Percentiles rank a stretch among this genome's conserved stretches.
phyloP scores from a whole-genome alignment of 2,888 invertebrate genomes.

The Myopa testacea region DNA sequence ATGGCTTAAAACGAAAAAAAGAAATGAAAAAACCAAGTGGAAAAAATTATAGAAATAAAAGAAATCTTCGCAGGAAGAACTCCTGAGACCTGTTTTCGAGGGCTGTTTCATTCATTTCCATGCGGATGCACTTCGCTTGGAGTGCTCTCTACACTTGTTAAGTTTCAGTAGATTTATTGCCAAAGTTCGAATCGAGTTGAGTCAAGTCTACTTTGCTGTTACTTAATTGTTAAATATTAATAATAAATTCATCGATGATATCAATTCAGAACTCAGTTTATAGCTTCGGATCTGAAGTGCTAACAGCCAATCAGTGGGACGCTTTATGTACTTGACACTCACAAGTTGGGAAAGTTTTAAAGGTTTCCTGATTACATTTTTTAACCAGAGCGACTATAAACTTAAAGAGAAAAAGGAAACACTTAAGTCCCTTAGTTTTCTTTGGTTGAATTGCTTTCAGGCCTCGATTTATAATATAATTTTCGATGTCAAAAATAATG shows the following conservation, averaged over 20 bases:
- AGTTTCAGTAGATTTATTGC: constrained; percentile 31
- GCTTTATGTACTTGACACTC: not conserved
- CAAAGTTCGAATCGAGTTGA: constrained; percentile 19
- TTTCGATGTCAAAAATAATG: no score
- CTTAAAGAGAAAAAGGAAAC: not conserved
- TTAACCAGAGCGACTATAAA: no score
- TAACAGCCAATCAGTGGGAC: not conserved
- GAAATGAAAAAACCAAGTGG: not conserved
- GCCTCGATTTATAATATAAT: no score
- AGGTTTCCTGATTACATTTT: not conserved
- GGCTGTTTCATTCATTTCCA: constrained; percentile 16
- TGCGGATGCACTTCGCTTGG: not conserved
- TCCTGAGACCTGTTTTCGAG: not conserved
- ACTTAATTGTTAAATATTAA: constrained; percentile 34
- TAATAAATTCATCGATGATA: constrained; percentile 35
- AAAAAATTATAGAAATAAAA: constrained; percentile 1
- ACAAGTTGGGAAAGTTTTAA: not conserved
- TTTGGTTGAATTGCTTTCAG: no score
- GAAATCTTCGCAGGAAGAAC: not conserved
- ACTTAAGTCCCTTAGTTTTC: not conserved
- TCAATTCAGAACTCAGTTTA: constrained; percentile 8
- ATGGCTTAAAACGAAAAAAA: not conserved
- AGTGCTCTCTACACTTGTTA: constrained; percentile 22
- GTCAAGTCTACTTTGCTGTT: constrained; percentile 2
- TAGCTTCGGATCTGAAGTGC: not conserved